Evolutionary conservation across 2,888 invertebrate genomes (phyloP), one percentile per base, ranked within the genome.

Genomic region (Xestobium rufovillosum): DNA sequence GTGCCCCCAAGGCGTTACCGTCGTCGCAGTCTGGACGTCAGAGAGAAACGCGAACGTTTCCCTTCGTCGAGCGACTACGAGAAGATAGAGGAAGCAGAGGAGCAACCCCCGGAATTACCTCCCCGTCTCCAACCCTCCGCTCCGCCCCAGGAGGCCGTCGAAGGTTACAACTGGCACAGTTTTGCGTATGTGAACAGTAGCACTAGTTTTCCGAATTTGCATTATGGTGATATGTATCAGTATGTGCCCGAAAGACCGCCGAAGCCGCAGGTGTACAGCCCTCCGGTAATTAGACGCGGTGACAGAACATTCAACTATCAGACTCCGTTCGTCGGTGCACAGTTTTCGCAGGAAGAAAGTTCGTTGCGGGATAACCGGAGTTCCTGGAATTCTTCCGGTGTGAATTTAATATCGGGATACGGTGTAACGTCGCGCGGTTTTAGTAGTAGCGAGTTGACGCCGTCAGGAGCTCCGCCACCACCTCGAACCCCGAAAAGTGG

Each of bases 51-150:
- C n/a, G n/a, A n/a, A n/a, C n/a, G n/a, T n/a, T n/a, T n/a, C 12
- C 10, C 12, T 12, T 11, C 26, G 11, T 26, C 11, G 26, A 10
- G 26, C 10, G 11, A 10, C 10, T 10, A 3, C 10, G 10, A 3
- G 10, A n/a, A n/a, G n/a, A n/a, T n/a, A n/a, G n/a, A 31, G 2
- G 31, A 33, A 4, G 29, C 31, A 12, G 45, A 44, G 8, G 42
- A 43, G 3, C 31, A 30, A 13, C 43, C 49, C 3, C 52, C 56
- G 11, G 48, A 52, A 13, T 26, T 56, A 23, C 54, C 56, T 14
- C 57, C 58, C 10, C 49, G 56, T 28, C 49, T 55, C 34, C 48
- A 48, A 38, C 63, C 60, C 3, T 61, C 61, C n/a, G 63, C 63
- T 6, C 63, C 63, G 6, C 63, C 62, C 1, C 56, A 53, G 35